phyloP scores from a whole-genome alignment of 2,797 vertebrate genomes.

The Onychomys leucogaster region DNA sequence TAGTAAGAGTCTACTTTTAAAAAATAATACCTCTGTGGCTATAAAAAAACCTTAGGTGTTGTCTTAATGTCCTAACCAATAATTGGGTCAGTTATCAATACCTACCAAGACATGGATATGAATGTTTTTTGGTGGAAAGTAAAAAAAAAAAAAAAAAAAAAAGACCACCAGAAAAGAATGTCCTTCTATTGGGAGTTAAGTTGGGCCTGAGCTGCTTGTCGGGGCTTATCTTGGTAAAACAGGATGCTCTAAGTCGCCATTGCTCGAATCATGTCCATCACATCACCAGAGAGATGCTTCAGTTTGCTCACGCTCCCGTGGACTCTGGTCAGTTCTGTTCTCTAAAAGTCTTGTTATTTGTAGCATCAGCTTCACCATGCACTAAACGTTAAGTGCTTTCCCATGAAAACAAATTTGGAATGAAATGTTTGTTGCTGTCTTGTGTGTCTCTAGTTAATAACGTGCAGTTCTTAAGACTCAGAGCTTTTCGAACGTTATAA shows the following conservation, averaged over 20 bases:
- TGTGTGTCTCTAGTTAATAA: slow-evolving; percentile 67
- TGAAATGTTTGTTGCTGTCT: slow-evolving; percentile 72
- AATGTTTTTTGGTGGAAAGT: background rate
- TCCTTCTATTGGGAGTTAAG: background rate
- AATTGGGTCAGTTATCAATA: background rate
- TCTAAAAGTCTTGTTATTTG: slow-evolving; percentile 55
- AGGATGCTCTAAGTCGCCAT: slow-evolving; percentile 65
- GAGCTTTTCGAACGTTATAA: slow-evolving; percentile 72
- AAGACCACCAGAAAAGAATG: background rate
- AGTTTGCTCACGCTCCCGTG: slow-evolving; percentile 44
- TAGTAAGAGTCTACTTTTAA: background rate
- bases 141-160: background rate
- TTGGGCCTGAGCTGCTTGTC: background rate
- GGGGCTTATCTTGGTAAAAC: slow-evolving; percentile 52
- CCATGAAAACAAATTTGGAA: slow-evolving; percentile 59
- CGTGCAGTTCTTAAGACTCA: slow-evolving; percentile 71
- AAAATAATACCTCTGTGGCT: background rate
- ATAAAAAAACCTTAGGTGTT: background rate
- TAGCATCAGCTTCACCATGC: slow-evolving; percentile 72
- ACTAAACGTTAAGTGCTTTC: slow-evolving; percentile 70
- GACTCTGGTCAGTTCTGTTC: slow-evolving; percentile 60
- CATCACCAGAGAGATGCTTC: slow-evolving; percentile 13
- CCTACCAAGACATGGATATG: background rate
- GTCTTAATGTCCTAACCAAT: background rate
- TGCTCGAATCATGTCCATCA: slow-evolving; percentile 24